phyloP scores from a whole-genome alignment of 2,113 vertebrate species.

The Microcebus murinus region DNA sequence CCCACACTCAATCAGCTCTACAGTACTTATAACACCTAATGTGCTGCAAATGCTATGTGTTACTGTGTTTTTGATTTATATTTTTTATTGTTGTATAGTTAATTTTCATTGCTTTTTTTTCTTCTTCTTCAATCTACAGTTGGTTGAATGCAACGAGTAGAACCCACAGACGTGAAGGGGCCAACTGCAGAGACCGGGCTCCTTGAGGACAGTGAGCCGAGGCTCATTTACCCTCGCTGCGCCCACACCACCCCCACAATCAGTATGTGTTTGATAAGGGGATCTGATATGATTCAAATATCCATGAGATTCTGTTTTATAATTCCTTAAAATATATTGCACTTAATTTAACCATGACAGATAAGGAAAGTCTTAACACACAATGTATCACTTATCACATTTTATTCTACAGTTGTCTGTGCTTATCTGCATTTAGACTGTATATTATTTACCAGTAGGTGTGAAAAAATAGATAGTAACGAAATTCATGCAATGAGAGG shows the following conservation, averaged over 20 bases:
- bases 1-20: neutral
- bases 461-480: neutral
- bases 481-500: neutral
- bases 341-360: neutral
- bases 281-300: neutral
- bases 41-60: neutral
- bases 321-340: neutral
- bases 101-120: neutral
- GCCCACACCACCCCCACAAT: too few species aligned
- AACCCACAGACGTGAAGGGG: neutral
- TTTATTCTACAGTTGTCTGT: neutral
- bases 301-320: neutral
- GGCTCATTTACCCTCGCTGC: neutral
- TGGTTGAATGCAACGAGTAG: neutral
- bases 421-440: too few species aligned
- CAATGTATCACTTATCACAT: neutral
- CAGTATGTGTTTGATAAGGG: neutral
- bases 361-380: neutral
- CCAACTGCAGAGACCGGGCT: neutral
- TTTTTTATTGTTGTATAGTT: neutral
- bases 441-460: neutral
- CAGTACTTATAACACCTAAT: neutral
- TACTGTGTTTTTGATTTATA: neutral
- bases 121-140: neutral
- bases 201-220: fast-evolving